Percentiles rank a stretch among this genome's conserved stretches.
phyloP scores from a whole-genome alignment of 2,797 vertebrate species.

The Acipenser oxyrinchus region DNA sequence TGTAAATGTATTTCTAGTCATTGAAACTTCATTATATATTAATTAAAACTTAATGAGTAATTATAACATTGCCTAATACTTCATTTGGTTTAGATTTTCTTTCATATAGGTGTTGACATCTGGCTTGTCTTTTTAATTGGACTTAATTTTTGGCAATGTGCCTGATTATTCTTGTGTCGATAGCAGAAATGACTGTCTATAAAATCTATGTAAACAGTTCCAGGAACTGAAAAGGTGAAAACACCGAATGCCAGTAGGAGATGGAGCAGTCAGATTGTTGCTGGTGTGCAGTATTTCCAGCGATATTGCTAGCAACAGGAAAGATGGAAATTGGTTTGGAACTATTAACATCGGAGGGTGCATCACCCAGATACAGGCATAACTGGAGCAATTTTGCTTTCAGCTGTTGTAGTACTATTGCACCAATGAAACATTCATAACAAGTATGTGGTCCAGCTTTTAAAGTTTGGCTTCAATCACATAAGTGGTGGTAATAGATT shows the following conservation, averaged over 20 bases:
- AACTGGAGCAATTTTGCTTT: constrained; percentile 27
- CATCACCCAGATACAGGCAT: constrained; percentile 29
- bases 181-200: too few relatives aligned
- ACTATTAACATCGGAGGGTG: constrained; percentile 41
- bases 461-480: constrained; percentile 46
- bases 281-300: constrained; percentile 32
- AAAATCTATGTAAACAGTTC: not conserved
- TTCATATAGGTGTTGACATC: not conserved
- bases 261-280: constrained; percentile 21
- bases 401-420: constrained; percentile 40
- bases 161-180: too few relatives aligned
- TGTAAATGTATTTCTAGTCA: too few relatives aligned
- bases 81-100: constrained; percentile 6
- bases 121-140: too few relatives aligned
- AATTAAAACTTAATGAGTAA: too few relatives aligned
- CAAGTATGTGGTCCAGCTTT: constrained; percentile 48
- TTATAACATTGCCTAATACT: too few relatives aligned
- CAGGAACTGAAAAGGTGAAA: not conserved
- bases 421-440: constrained; percentile 57
- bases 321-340: constrained; percentile 31
- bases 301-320: constrained; percentile 39
- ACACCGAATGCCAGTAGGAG: not conserved
- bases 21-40: too few relatives aligned
- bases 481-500: constrained; percentile 23
- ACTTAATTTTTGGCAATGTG: too few relatives aligned